Base-by-base conservation (phyloP, 2,888 invertebrate genomes). In the Osmoderma eremita region DNA sequence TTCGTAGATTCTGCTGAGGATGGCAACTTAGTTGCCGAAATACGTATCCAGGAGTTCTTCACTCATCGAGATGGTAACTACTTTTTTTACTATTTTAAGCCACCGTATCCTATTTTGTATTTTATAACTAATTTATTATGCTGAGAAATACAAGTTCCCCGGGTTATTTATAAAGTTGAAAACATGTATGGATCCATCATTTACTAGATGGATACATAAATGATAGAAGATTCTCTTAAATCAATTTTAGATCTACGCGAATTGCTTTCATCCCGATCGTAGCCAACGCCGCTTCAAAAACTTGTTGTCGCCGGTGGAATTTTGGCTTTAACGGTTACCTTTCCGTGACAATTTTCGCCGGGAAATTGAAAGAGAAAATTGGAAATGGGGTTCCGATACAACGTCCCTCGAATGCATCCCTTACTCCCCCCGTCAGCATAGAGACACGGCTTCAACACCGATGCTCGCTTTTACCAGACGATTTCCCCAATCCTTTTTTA, bases 291-390 rank as follows among this genome's bases (percentile, higher is more conserved):
- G 22, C 24, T 20, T 13, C 17, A 5, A 8, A 58, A 45, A 42
- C 42, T 45, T 22, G 42, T 58, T 58, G 58, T 58, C 10, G 30
- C 42, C 2, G 22, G 39, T 8, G 45, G 42, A 41, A 24, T 58
- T 58, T 58, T 58, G 24, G 24, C 58, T 42, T 45, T 45, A 58
- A 58, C 58, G 58, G 24, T 58, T 58, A 58, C 58, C 58, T 58
- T 58, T 58, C 58, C 58, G 58, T 58, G 24, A 58, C 58, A 58
- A 58, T 58, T 58, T 58, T 58, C 58, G 15, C 45, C 30, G 45
- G 58, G 45, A 58, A 58, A 58, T 58, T 58, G 58, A 42, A 58
- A 58, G 30, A 45, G 58, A 58, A 58, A 58, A 58, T 58, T 58
- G 58, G 30, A 58, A 58, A 24, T 24, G 58, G 58, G 58, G 58